A percentile compares a stretch with the other conserved stretches of the same genome.
Evolutionary conservation across 2,888 invertebrate genomes (phyloP).

Genomic region (Watsonalla binaria): DNA sequence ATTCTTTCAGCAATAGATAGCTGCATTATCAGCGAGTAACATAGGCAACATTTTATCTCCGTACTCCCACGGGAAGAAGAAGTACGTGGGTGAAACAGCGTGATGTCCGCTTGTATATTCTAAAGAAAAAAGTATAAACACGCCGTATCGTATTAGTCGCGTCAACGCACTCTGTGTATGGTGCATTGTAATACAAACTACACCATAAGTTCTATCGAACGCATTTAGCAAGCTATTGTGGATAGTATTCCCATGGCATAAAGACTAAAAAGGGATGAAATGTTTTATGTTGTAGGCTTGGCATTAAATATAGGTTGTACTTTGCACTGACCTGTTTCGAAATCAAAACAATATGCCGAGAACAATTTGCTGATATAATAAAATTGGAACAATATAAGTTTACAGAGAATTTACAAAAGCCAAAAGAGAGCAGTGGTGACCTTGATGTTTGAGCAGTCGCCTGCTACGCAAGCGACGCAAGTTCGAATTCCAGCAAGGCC

Average conservation of each 20-base stretch:
- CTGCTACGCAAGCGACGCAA: too few relatives aligned
- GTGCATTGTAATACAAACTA: conserved; percentile 27
- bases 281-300: background rate
- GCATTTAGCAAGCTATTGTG: background rate
- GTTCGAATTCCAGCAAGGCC: too few relatives aligned
- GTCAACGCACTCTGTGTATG: conserved; percentile 33
- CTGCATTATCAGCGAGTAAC: too few relatives aligned
- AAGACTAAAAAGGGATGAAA: background rate
- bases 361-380: background rate
- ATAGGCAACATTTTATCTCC: too few relatives aligned
- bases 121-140: conserved; percentile 6
- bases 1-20: too few relatives aligned
- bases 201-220: background rate
- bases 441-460: too few relatives aligned
- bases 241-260: background rate
- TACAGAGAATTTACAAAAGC: too few relatives aligned
- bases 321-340: background rate
- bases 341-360: background rate
- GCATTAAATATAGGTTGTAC: background rate
- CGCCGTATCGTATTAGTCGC: conserved; percentile 37
- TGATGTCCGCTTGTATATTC: too few relatives aligned
- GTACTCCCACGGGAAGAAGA: too few relatives aligned
- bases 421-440: too few relatives aligned
- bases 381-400: background rate
- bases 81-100: too few relatives aligned